Evolutionary conservation across 2,113 vertebrate genomes (phyloP), one percentile per base, ranked within the genome.

Genomic region (Forbesichthys agassizii): DNA sequence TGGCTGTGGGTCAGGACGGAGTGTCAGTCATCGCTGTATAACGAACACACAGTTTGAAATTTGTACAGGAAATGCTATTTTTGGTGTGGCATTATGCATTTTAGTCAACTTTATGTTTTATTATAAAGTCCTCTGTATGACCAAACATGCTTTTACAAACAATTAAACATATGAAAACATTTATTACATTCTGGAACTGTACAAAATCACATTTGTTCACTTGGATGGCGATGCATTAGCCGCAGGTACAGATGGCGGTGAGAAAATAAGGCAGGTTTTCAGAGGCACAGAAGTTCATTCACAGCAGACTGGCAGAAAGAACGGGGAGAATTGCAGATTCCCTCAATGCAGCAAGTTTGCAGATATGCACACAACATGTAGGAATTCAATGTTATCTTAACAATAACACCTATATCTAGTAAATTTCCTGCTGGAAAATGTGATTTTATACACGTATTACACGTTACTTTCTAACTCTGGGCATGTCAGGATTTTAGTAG

Each of bases 161-260:
- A 10, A 27, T 13, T 55, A 76, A 82, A 83, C 79, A 79, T 86
- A 85, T 13, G 74, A 90, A 92, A 89, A 81, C 67, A 85, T 93
- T 94, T 93, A 93, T 90, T 92, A 88, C 82, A 86, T 84, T 86
- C 70, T 72, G 73, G 60, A 68, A 83, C 78, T 84, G 80, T 90
- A 92, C 88, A 92, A 90, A 87, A 90, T 66, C 74, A 82, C 77
- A 86, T 81, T 84, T 88, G 79, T 88, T 81, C 81, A 86, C 83
- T 74, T 68, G 63, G 79, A 86, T 75, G 75, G 75, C 67, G 82
- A 73, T 66, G 78, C 70, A 66, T 73, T 51, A 75, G 80, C 58
- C 63, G 79, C 73, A 72, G 75, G 54, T 68, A 78, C 58, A 75
- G 56, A 68, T 67, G 74, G 81, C 57, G 68, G 74, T 79, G 46